phyloP scores from a whole-genome alignment of 2,888 invertebrate genomes.

The Melanotus villosus region DNA sequence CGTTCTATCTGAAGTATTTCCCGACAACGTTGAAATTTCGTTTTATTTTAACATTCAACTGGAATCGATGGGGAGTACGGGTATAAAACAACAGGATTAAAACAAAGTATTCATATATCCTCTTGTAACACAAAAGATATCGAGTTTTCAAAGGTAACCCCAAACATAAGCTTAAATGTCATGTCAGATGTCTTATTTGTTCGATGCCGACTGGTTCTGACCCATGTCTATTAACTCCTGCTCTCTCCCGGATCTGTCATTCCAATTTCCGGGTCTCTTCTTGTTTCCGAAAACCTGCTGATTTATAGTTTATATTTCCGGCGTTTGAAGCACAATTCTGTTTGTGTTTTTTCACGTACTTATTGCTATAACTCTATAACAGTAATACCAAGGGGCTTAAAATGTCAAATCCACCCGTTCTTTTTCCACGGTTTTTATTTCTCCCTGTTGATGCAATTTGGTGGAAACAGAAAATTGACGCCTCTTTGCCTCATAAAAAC shows the following conservation, averaged over 20 bases:
- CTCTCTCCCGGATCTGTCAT: slow-evolving; percentile 55
- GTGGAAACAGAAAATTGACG: slow-evolving; percentile 3
- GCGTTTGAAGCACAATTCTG: slow-evolving; percentile 49
- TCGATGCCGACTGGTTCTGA: slow-evolving; percentile 58
- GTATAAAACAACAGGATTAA: not conserved
- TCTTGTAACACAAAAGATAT: slow-evolving; percentile 2
- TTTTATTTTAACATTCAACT: not conserved
- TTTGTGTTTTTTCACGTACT: slow-evolving; percentile 45
- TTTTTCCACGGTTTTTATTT: slow-evolving; percentile 19
- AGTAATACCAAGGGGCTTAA: slow-evolving; percentile 21
- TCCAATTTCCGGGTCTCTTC: slow-evolving; percentile 51
- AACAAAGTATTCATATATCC: slow-evolving; percentile 7
- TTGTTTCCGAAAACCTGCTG: slow-evolving; percentile 51
- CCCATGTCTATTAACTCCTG: slow-evolving; percentile 61
- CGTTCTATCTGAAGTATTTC: not conserved
- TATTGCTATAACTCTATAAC: slow-evolving; percentile 34
- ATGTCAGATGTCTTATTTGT: slow-evolving; percentile 61
- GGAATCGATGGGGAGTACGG: no score
- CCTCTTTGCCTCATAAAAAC: slow-evolving; percentile 13
- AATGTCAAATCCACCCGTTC: slow-evolving; percentile 27
- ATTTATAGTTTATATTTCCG: slow-evolving; percentile 49
- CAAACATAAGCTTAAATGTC: slow-evolving; percentile 49
- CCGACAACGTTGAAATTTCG: not conserved
- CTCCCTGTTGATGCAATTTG: slow-evolving; percentile 14
- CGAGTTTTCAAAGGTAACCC: slow-evolving; percentile 32